These are phyloP conservation scores for Aleiodes testaceus DNA, from an alignment of 2,888 invertebrate genomes.

Conservation along the genomic window DNA sequence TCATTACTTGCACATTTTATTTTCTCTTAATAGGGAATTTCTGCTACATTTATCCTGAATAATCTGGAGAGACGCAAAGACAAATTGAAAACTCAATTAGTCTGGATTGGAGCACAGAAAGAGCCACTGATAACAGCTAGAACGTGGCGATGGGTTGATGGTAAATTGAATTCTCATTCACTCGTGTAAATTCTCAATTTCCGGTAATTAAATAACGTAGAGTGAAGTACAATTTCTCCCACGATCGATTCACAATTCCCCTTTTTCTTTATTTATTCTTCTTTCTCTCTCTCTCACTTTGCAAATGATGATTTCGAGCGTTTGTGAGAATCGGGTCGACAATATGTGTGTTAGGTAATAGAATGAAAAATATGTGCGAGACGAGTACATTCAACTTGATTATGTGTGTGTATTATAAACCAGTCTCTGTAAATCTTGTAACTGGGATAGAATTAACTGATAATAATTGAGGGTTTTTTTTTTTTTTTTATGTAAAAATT, in stretches of 20 bases:
- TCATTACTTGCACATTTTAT: not conserved
- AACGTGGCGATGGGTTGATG: slow-evolving; percentile 93
- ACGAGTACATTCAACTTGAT: slow-evolving; percentile 45
- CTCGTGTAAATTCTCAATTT: slow-evolving; percentile 30
- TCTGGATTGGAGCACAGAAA: slow-evolving; percentile 94
- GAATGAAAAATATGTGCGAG: slow-evolving; percentile 34
- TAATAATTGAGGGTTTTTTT: slow-evolving; percentile 27
- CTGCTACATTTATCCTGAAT: slow-evolving; percentile 81
- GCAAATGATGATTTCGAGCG: slow-evolving; percentile 46
- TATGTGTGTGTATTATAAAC: not conserved
- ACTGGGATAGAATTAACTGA: slow-evolving; percentile 35
- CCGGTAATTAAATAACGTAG: slow-evolving; percentile 35
- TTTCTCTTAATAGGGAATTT: slow-evolving; percentile 74
- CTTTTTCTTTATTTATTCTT: not conserved
- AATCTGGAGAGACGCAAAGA: slow-evolving; percentile 87
- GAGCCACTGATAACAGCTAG: slow-evolving; percentile 88
- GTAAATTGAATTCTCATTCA: slow-evolving; percentile 72
- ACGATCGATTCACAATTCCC: slow-evolving; percentile 30
- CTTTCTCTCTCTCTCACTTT: not conserved
- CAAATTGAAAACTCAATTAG: slow-evolving; percentile 87
- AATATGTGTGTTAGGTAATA: slow-evolving; percentile 45
- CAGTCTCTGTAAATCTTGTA: not conserved
- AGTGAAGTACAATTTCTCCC: slow-evolving; percentile 12
- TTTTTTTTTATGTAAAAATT: slow-evolving; percentile 19
- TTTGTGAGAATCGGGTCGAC: slow-evolving; percentile 64